Evolutionary conservation across 2,888 invertebrate genomes (phyloP), one percentile per base, ranked within the genome.

Genomic region (Drosophila flavopinicola): DNA sequence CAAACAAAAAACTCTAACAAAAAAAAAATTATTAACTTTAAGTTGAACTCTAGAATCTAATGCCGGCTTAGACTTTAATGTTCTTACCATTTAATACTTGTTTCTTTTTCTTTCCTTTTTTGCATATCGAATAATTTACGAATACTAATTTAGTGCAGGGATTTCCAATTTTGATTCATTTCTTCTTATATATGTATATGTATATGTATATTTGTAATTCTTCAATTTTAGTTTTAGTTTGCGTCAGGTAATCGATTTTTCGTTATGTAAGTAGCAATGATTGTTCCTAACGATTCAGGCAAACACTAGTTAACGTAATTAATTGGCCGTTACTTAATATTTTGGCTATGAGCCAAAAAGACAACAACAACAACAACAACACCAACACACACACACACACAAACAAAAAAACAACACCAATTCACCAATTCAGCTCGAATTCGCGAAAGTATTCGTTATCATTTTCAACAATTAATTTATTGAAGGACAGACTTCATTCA

Each of bases 31-130:
- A 49, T 58, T 58, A 66, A 32, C 11, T 9, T 45, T 57, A 70
- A 73, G 64, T 59, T 78, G 10, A 74, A 58, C 67, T 80, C 61
- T 73, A 72, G 73, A 72, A 88, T 88, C 84, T 85, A 85, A 88
- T 88, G 88, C 88, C 78, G 88, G 85, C 85, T 80, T 79, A 85
- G 84, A 85, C 87, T 72, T 74, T 76, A 80, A 73, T 60, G 42
- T 49, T 74, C 51, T 54, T 44, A 23, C 29, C 35, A 52, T 47
- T 57, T 48, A 42, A 51, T 44, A 11, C 6, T 7, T 6, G 13
- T 0, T 37, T 11, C 27, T 2, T 4, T 20, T 42, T 24, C 15
- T 15, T 7, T 20, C n/a, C n/a, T 13, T 13, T 29, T 9, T 35
- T n/a, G 1, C 13, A 33, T 7, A 45, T 70, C 63, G 75, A 70